Percentiles rank a stretch among this genome's conserved stretches.
phyloP scores from a whole-genome alignment of 2,113 vertebrate genomes.

The Periophthalmodon schlosseri region DNA sequence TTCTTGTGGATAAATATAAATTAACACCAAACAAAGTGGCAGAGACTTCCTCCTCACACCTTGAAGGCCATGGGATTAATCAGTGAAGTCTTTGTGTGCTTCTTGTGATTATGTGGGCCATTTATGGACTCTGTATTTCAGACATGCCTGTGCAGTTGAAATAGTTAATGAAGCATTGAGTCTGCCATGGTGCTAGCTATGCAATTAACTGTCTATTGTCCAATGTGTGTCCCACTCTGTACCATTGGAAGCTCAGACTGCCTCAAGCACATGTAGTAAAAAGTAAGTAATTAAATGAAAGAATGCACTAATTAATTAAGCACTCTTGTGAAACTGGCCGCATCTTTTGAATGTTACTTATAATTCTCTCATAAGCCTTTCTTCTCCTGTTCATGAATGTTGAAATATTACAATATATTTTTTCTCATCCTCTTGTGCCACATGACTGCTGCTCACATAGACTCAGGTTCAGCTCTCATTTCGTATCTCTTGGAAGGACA shows the following conservation, averaged over 20 bases:
- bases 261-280: background rate
- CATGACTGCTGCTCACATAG: constrained; percentile 57
- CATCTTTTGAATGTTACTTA: constrained; percentile 53
- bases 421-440: constrained; percentile 52
- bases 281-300: background rate
- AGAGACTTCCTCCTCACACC: background rate
- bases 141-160: background rate
- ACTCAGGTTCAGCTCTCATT: constrained; percentile 59
- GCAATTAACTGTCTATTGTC: background rate
- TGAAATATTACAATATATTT: constrained; percentile 30
- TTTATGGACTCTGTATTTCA: background rate
- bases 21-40: background rate
- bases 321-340: background rate
- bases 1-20: background rate
- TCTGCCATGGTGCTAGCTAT: background rate
- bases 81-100: background rate
- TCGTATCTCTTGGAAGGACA: constrained; percentile 6
- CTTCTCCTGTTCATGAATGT: constrained; percentile 69
- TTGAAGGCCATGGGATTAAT: background rate
- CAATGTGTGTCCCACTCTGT: background rate
- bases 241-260: background rate
- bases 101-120: background rate
- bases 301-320: background rate
- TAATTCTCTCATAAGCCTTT: constrained; percentile 47
- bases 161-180: background rate